A percentile compares a stretch with the other conserved stretches of the same genome.
phyloP scores from a whole-genome alignment of 2,888 invertebrate genomes.

The Malthinus flaveolus region DNA sequence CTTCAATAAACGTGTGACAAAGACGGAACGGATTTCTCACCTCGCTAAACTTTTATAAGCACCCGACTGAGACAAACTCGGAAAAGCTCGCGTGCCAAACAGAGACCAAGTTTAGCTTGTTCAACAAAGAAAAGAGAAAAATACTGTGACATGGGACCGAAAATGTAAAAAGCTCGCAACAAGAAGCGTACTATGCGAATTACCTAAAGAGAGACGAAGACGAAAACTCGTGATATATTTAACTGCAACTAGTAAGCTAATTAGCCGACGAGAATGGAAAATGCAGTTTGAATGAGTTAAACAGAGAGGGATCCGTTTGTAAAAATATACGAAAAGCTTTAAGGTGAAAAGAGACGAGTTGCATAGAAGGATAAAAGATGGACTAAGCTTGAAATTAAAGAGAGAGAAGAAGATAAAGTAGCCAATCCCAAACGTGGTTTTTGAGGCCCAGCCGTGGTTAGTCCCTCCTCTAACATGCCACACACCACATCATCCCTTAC shows the following conservation, averaged over 20 bases:
- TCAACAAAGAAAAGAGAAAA: conserved; percentile 51
- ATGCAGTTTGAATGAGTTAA: neutral
- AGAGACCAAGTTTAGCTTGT: conserved; percentile 40
- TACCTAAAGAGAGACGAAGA: conserved; percentile 41
- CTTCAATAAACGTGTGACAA: conserved; percentile 39
- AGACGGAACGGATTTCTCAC: conserved; percentile 33
- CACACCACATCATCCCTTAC: conserved; percentile 50
- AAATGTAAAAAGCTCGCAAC: conserved; percentile 48
- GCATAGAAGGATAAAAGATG: conserved; percentile 16
- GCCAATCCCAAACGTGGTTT: conserved; percentile 58
- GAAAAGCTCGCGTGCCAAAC: conserved; percentile 31
- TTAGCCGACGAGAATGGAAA: conserved; percentile 22
- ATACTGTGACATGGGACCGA: conserved; percentile 45
- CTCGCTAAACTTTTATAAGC: conserved; percentile 36
- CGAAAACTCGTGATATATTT: conserved; percentile 44
- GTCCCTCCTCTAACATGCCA: conserved; percentile 56
- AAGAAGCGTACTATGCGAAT: conserved; percentile 41
- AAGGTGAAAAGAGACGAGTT: conserved; percentile 23
- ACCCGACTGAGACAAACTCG: conserved; percentile 16
- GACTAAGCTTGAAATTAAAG: conserved; percentile 5
- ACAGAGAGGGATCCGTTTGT: conserved; percentile 7
- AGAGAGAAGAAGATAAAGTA: conserved; percentile 28
- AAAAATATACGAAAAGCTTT: conserved; percentile 9
- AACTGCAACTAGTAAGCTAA: conserved; percentile 23
- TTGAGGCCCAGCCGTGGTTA: conserved; percentile 57